Base-by-base conservation (phyloP, 2,797 vertebrate genomes). In the Tragelaphus oryx region DNA sequence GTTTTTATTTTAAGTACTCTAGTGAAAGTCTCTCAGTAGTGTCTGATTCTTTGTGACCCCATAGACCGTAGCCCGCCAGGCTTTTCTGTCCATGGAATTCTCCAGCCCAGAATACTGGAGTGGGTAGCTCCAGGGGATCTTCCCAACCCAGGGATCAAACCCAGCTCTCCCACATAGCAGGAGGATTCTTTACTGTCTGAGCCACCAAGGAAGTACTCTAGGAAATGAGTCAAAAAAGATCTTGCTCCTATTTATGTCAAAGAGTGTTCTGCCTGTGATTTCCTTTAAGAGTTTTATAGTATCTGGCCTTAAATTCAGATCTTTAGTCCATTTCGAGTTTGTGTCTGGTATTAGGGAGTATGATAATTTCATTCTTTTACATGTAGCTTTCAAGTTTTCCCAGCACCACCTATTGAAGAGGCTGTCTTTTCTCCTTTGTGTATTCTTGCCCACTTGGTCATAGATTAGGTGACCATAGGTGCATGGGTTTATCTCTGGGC, bases 21-120 rank as follows among this genome's bases (percentile, higher is more conserved):
- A 22, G 33, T 65, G 60, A 33, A 65, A 9, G 30, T 18, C 2
- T 1, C 4, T 65, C 62, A 65, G 8, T 10, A 33, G 62, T 33
- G 62, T 65, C 62, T 33, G 62, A 33, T 18, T 65, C 62, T 65
- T 65, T 33, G n/a, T 65, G 62, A 65, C 17, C 8, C 8, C 62
- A 0, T 65, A n/a, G n/a, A 65, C 62, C 0, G 0, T 33, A 33
- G 62, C n/a, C n/a, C 2, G 0, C 62, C 17, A 65, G 17, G n/a
- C 17, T 65, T n/a, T n/a, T 65, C 62, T 65, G 62, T 65, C 17
- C n/a, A 1, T 65, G n/a, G n/a, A 20, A 65, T 65, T 65, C 62
- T 65, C n/a, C 62, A 65, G 17, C 17, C 62, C 62, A 65, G 17
- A 18, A 65, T 33, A 20, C 17, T 65, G n/a, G n/a, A 33, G 17